Percentiles rank a stretch among this genome's conserved stretches.
Conservation (phyloP, 2,113 vertebrate species). For the Melanerpes aurifrons region DNA sequence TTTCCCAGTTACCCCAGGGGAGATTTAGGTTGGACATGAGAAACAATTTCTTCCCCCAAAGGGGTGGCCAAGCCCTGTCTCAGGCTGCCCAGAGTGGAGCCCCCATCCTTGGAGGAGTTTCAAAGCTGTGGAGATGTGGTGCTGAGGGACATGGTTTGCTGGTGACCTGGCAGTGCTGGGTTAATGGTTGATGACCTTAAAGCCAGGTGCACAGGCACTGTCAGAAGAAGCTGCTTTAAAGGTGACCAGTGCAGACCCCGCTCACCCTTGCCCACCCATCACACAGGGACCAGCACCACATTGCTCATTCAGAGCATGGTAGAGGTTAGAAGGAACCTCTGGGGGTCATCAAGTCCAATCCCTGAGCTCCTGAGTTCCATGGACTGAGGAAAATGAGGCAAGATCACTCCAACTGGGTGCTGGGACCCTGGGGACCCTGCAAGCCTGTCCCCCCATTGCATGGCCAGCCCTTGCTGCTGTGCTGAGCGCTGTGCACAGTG, state of each 20-base stretch:
- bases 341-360: no score
- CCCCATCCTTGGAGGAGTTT: no score
- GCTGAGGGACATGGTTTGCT: no score
- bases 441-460: rapidly evolving
- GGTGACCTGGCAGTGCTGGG: no score
- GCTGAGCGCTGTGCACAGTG: rapidly evolving
- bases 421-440: background rate
- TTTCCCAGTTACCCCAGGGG: background rate
- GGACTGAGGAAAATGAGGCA: background rate
- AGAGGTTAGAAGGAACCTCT: no score
- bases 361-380: rapidly evolving
- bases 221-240: background rate
- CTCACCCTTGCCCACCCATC: background rate
- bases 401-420: background rate
- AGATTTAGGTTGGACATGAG: no score
- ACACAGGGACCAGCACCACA: rapidly evolving
- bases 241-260: background rate
- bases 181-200: no score
- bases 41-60: no score
- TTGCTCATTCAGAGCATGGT: background rate
- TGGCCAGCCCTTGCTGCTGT: rapidly evolving
- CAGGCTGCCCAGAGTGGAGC: no score
- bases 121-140: no score
- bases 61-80: no score
- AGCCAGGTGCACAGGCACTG: no score